Evolutionary conservation across 2,888 invertebrate genomes (phyloP), one percentile per base, ranked within the genome.

Genomic region (Cryptus armator): DNA sequence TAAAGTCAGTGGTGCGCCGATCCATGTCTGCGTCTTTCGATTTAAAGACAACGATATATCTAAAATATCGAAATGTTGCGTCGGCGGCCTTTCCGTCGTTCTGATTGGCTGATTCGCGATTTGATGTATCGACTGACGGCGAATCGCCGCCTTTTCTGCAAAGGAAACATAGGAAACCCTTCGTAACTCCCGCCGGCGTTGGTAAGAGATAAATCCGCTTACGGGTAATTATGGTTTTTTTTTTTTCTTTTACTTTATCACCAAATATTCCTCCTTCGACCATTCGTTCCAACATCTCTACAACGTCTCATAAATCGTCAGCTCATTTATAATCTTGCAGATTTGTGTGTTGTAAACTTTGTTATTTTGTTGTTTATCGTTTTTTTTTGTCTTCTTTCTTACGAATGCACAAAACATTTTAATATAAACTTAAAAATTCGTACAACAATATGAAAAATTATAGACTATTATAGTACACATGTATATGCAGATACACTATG

Each of bases 401-500:
- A 92, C 94, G 95, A 96, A 96, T 96, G 96, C 96, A 96, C 96
- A 96, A 96, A 96, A 96, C 96, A 96, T 96, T 96, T 96, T 96
- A 96, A 96, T 96, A 96, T 96, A 96, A 96, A 97, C 96, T 96
- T 96, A 96, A 96, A 96, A 96, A 96, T 95, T 95, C 96, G 96
- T 96, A 96, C 96, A 96, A 96, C 96, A 96, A 96, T 96, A 96
- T 96, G 96, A 96, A 96, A 97, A 96, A 96, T 96, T 97, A 96
- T 96, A 96, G 96, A 96, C 96, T 96, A 96, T 96, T 94, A 94
- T 95, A 81, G 84, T 84, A 95, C 95, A 95, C 94, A 94, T 85
- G 82, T 81, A 83, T 86, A 83, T 87, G 77, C 81, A 81, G 81
- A 76, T 84, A 80, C 80, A 72, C 80, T 81, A 77, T 70, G 64